Base-by-base conservation (phyloP, 1,140 invertebrate genomes). In the Monochamus saltuarius region DNA sequence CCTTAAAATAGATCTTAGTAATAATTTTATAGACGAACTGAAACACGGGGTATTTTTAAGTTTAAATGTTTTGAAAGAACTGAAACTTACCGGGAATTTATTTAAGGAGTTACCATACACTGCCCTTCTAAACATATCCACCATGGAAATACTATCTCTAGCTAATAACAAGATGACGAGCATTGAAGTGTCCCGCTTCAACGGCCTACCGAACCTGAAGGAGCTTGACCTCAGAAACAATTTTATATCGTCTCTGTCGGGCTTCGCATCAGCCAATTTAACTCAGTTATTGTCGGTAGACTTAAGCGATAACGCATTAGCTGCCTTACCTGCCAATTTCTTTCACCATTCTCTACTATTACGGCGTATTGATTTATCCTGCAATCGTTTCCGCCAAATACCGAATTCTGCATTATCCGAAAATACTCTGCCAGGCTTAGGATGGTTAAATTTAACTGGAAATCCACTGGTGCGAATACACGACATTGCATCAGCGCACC, bases 321-420 rank as follows among this genome's bases (percentile, higher is more conserved):
- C 85, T n/a, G 83, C 86, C n/a, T 76, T 95, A 39, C 88, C 90
- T 4, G 85, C 85, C 1, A 91, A 93, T 69, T 91, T 95, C 73
- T 89, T 95, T 65, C 81, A 85, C 51, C 82, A 89, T 71, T 87
- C 87, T 42, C 75, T 84, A 58, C 80, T 85, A 64, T 69, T 96
- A 35, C 83, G 87, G 60, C 82, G 86, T 38, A 82, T 95, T 1
- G 89, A 94, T 73, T 75, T 95, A 17, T 89, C 91, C 0, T 82
- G 82, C 51, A 96, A 96, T 79, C 82, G 84, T 43, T 91, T 96
- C 59, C 83, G 85, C 55, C 85, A 91, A 69, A 88, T 95, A 54
- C 92, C 92, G 1, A 89, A 88, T 9, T 84, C 87, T 1, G 87
- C 89, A 0, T 71, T 95, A 10, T 89, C 91, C 1, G 87, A 89